These are phyloP conservation scores for Zingel zingel DNA, from an alignment of 2,113 vertebrate genomes.

Conservation along the genomic window DNA sequence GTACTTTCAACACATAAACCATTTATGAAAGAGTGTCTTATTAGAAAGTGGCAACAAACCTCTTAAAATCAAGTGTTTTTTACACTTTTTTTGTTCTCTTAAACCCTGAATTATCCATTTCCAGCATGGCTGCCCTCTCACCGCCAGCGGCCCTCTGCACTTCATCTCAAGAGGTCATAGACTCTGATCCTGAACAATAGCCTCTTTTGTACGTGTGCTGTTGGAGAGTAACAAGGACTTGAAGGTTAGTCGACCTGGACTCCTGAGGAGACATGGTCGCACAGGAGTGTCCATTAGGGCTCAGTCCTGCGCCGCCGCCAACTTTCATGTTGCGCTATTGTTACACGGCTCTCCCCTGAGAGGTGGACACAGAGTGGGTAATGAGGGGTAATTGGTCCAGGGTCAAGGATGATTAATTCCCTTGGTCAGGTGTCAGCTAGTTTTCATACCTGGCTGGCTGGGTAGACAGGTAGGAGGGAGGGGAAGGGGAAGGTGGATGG, in stretches of 20 bases:
- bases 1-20: neutral
- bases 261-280: slow-evolving; percentile 60
- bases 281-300: slow-evolving; percentile 73
- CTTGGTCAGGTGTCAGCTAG: slow-evolving; percentile 79
- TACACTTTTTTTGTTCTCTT: slow-evolving; percentile 5
- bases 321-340: slow-evolving; percentile 81
- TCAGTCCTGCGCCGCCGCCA: slow-evolving; percentile 55
- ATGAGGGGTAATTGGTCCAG: slow-evolving; percentile 85
- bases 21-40: neutral
- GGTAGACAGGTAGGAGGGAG: slow-evolving; percentile 59
- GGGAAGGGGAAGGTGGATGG: slow-evolving; percentile 34
- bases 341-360: slow-evolving; percentile 72
- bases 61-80: neutral
- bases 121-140: slow-evolving; percentile 9
- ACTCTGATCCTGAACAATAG: slow-evolving; percentile 70
- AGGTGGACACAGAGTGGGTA: slow-evolving; percentile 73
- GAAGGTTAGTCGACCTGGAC: slow-evolving; percentile 71
- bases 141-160: slow-evolving; percentile 47
- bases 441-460: slow-evolving; percentile 77
- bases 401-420: slow-evolving; percentile 88
- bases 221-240: slow-evolving; percentile 71
- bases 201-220: slow-evolving; percentile 72
- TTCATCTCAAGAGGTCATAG: slow-evolving; percentile 66
- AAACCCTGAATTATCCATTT: slow-evolving; percentile 24
- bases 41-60: neutral